Evolutionary conservation across 1,140 invertebrate genomes (phyloP).

Genomic region (Harpegnathos saltator): DNA sequence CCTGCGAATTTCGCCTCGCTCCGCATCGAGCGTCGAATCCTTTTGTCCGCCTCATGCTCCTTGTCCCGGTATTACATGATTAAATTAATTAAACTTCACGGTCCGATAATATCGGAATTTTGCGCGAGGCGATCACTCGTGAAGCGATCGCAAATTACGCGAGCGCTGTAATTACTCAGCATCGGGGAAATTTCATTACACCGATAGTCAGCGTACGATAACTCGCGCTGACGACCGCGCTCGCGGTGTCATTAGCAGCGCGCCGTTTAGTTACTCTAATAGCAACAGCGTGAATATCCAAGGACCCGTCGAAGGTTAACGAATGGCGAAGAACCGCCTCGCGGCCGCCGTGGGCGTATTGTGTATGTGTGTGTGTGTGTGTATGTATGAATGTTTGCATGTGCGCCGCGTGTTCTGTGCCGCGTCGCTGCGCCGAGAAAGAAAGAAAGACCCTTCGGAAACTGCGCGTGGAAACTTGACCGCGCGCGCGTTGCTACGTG

Average conservation of each 20-base stretch:
- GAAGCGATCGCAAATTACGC: background rate
- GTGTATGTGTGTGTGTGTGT: too few species aligned
- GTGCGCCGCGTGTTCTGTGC: too few species aligned
- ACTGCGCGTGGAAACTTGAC: background rate
- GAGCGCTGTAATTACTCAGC: background rate
- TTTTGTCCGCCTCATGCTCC: too few species aligned
- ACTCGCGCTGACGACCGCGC: background rate
- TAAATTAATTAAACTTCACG: too few species aligned
- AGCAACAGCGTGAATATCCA: constrained; percentile 33
- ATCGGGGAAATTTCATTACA: background rate
- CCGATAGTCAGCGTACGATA: background rate
- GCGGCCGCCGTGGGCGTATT: constrained; percentile 16
- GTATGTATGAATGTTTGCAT: too few species aligned
- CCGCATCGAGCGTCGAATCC: too few species aligned
- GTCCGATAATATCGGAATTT: background rate
- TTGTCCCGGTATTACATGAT: too few species aligned
- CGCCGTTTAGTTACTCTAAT: background rate
- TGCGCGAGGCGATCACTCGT: background rate
- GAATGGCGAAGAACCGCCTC: constrained; percentile 60
- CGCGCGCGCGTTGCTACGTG: background rate
- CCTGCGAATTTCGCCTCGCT: too few species aligned
- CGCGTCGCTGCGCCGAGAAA: too few species aligned
- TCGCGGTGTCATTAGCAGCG: background rate
- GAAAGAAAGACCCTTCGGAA: background rate
- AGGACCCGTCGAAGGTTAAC: constrained; percentile 65